Conservation (phyloP, 2,113 vertebrate species). For the Bombycilla garrulus region DNA sequence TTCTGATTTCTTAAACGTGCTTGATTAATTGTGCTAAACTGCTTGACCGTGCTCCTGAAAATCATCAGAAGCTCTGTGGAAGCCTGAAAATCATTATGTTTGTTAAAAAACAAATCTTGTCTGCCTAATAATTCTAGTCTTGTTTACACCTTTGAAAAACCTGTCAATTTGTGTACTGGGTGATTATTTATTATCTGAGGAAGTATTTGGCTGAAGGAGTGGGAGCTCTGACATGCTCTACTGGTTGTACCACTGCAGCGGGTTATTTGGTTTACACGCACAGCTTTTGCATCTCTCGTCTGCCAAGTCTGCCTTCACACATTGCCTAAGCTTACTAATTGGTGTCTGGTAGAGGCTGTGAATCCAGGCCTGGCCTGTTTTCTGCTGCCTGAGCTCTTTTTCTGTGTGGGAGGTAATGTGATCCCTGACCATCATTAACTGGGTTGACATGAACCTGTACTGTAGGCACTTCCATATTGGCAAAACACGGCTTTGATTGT, state of each 20-base stretch:
- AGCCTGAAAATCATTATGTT: neutral
- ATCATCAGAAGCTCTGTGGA: neutral
- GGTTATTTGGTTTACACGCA: neutral
- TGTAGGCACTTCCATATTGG: neutral
- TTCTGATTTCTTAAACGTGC: neutral
- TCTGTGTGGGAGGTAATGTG: neutral
- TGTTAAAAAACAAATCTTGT: neutral
- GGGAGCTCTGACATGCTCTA: neutral
- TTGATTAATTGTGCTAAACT: neutral
- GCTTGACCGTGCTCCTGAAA: neutral
- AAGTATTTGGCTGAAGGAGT: neutral
- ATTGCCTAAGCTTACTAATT: neutral
- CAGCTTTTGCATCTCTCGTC: neutral
- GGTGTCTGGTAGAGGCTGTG: neutral
- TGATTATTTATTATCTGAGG: neutral
- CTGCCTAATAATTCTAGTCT: neutral
- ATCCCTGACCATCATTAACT: neutral
- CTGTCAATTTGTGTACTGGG: neutral
- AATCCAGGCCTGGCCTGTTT: neutral
- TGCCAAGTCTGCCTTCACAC: neutral
- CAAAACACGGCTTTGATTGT: slow-evolving; percentile 2
- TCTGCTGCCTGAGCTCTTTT: neutral
- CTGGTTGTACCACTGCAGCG: neutral
- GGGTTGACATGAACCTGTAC: neutral
- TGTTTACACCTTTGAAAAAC: neutral